Percentiles rank a stretch among this genome's conserved stretches.
Conservation (phyloP, 2,797 vertebrate genomes). For the Siniperca undulata region DNA sequence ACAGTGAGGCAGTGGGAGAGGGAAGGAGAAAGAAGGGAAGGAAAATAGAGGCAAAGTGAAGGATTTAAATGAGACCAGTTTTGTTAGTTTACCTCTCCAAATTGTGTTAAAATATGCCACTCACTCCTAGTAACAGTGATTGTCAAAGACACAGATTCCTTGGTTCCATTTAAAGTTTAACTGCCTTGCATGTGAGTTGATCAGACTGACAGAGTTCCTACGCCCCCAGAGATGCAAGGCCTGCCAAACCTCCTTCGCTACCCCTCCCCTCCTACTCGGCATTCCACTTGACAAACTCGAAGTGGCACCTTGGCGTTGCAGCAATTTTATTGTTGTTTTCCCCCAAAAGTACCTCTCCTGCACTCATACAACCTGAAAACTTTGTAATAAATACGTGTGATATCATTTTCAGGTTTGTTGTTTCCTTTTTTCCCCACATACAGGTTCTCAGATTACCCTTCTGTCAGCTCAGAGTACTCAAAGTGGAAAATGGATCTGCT, state of each 20-base stretch:
- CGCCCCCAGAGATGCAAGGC: conserved; percentile 75
- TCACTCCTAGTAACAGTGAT: conserved; percentile 20
- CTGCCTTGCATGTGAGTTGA: conserved; percentile 79
- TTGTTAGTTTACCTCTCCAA: conserved; percentile 12
- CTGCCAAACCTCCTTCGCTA: conserved; percentile 68
- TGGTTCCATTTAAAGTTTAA: conserved; percentile 49
- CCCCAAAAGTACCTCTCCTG: conserved; percentile 24
- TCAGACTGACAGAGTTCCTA: conserved; percentile 85
- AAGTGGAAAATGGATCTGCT: background rate
- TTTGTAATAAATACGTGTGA: conserved; percentile 10
- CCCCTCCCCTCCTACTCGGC: conserved; percentile 78
- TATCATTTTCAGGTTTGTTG: conserved; percentile 6
- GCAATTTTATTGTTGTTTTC: conserved; percentile 49
- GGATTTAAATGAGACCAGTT: conserved; percentile 29
- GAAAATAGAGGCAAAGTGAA: conserved; percentile 8
- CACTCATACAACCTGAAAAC: conserved; percentile 24
- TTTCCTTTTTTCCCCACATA: background rate
- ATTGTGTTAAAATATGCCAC: conserved; percentile 20
- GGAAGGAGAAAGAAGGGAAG: background rate
- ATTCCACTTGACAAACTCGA: conserved; percentile 80
- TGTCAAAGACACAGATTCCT: conserved; percentile 44
- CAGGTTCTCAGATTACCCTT: background rate
- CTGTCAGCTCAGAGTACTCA: conserved; percentile 4
- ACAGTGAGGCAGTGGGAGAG: background rate
- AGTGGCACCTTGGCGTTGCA: conserved; percentile 79